phyloP scores from a whole-genome alignment of 2,797 vertebrate species.

The Hipposideros larvatus region DNA sequence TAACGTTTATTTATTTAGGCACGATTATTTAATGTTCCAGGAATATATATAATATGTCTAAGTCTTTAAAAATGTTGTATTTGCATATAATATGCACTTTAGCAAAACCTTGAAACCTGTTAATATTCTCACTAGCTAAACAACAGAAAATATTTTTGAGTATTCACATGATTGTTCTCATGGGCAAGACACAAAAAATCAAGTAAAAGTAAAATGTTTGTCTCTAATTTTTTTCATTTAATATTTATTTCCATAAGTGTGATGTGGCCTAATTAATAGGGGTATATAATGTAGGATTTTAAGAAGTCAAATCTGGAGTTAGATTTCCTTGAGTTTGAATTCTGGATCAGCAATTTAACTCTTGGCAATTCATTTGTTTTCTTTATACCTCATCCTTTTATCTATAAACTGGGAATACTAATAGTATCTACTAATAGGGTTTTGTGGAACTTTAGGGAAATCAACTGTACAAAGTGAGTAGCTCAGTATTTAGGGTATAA shows the following conservation, averaged over 20 bases:
- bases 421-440: not conserved
- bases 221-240: not conserved
- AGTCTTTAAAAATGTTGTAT: conserved; percentile 43
- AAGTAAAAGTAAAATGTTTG: not conserved
- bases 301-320: not conserved
- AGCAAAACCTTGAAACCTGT: not conserved
- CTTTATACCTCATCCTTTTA: not conserved
- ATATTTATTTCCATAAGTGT: not conserved
- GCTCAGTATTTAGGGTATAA: not conserved
- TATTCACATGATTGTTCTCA: not conserved
- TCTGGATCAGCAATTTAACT: conserved; percentile 19
- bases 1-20: not conserved
- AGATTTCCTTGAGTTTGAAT: conserved; percentile 38
- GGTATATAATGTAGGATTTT: not conserved
- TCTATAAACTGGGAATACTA: not conserved
- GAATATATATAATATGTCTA: conserved; percentile 1
- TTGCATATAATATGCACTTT: not conserved
- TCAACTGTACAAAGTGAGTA: not conserved
- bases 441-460: not conserved
- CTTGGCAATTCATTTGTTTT: not conserved
- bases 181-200: not conserved
- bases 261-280: not conserved
- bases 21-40: not conserved
- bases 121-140: not conserved
- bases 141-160: not conserved